Evolutionary conservation across 2,113 vertebrate genomes (phyloP).

Genomic region (Pedionomus torquatus): DNA sequence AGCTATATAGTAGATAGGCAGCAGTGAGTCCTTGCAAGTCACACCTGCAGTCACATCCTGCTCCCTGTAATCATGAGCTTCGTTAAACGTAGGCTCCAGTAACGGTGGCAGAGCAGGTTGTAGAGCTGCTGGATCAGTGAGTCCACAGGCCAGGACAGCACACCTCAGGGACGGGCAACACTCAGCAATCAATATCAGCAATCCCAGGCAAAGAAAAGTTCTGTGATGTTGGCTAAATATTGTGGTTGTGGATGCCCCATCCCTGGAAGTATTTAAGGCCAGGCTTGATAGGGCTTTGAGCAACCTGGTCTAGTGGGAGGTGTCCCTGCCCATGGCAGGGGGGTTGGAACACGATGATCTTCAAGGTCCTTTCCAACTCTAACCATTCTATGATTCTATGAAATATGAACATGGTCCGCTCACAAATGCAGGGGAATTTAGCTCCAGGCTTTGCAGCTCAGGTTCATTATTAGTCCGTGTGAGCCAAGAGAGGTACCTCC

Average conservation of each 20-base stretch:
- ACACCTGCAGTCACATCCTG: not conserved
- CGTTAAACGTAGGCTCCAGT: not conserved
- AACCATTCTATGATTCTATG: too few species aligned
- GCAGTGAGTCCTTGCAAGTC: not conserved
- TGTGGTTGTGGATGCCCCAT: too few species aligned
- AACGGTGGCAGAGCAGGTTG: not conserved
- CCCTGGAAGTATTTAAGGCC: too few species aligned
- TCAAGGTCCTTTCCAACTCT: too few species aligned
- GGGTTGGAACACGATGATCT: too few species aligned
- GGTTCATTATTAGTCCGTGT: not conserved
- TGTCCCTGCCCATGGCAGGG: too few species aligned
- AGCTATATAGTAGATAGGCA: not conserved
- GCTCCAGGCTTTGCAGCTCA: not conserved
- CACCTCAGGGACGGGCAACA: not conserved
- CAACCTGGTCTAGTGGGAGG: too few species aligned
- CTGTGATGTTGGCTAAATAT: accelerated
- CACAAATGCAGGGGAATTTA: not conserved
- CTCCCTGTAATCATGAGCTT: not conserved
- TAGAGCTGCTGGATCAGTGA: not conserved
- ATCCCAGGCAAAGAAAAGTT: not conserved
- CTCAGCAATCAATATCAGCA: not conserved
- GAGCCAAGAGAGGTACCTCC: not conserved
- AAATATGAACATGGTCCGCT: not conserved
- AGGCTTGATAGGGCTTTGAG: too few species aligned
- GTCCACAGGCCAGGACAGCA: not conserved